A percentile compares a stretch with the other conserved stretches of the same genome.
phyloP scores from a whole-genome alignment of 2,888 invertebrate species.

The Axea sp. region DNA sequence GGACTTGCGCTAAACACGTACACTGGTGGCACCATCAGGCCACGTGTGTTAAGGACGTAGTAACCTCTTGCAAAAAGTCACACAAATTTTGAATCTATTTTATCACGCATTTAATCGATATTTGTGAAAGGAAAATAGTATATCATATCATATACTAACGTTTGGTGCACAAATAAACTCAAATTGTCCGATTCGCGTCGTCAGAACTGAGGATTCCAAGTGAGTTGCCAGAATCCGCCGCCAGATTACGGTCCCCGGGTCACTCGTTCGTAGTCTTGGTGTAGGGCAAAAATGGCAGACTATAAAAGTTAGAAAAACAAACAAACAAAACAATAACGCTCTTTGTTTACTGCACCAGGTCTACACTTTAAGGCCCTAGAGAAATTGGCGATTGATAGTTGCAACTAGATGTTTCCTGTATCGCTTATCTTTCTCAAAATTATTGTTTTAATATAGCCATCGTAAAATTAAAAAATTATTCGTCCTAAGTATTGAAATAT shows the following conservation, averaged over 20 bases:
- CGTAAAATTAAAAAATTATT: not conserved
- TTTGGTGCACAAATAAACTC: slow-evolving; percentile 41
- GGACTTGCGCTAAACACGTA: slow-evolving; percentile 68
- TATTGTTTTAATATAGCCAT: not conserved
- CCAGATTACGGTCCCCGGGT: slow-evolving; percentile 5
- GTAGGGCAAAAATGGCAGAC: not conserved
- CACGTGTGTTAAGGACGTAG: slow-evolving; percentile 59
- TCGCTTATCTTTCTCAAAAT: not conserved
- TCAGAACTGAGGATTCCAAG: slow-evolving; percentile 29
- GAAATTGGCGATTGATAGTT: not conserved
- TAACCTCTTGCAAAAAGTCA: slow-evolving; percentile 56
- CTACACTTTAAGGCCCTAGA: not conserved
- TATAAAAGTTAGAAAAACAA: no score
- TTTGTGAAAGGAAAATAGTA: slow-evolving; percentile 54
- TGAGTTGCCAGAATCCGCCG: slow-evolving; percentile 15
- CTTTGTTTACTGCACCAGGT: not conserved
- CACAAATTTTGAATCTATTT: slow-evolving; percentile 63
- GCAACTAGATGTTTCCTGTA: not conserved
- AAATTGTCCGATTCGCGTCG: slow-evolving; percentile 45
- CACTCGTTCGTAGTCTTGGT: not conserved
- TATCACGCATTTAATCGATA: slow-evolving; percentile 64
- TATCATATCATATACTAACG: slow-evolving; percentile 56
- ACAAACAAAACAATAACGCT: no score
- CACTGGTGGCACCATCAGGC: slow-evolving; percentile 56
- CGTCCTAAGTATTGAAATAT: not conserved